Conservation (phyloP, 64 coral and sea anemone species). For the Actinia tenebrosa region DNA sequence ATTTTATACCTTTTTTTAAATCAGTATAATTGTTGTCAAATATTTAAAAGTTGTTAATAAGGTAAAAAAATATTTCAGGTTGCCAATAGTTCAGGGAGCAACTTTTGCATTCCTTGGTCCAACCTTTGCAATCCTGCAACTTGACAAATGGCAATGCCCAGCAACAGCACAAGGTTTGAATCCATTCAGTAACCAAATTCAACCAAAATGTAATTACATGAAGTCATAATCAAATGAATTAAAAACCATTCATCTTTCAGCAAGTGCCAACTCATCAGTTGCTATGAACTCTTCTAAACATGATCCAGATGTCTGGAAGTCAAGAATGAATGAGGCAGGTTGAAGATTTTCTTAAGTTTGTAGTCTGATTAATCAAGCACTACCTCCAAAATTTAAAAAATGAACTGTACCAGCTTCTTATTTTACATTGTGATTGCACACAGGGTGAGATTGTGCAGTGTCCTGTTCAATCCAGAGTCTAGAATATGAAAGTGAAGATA, state of each 20-base stretch:
- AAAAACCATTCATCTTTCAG: background rate
- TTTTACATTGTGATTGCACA: no score
- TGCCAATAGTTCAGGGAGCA: constrained; percentile 80
- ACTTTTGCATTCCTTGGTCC: constrained; percentile 84
- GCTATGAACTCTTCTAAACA: background rate
- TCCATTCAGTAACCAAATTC: background rate
- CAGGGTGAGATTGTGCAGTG: no score
- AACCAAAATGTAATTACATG: background rate
- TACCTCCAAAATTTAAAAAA: no score
- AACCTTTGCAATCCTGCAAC: constrained; percentile 66
- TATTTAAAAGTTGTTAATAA: background rate
- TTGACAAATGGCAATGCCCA: constrained; percentile 77
- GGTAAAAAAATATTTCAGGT: constrained; percentile 7
- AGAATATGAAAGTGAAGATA: no score
- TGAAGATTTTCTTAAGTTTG: background rate
- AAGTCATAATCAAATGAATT: no score
- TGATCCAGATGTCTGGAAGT: constrained; percentile 29
- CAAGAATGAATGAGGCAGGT: constrained; percentile 45
- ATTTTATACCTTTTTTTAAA: no score
- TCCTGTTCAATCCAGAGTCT: no score
- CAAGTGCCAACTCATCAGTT: background rate
- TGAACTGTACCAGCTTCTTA: no score
- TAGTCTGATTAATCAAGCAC: no score
- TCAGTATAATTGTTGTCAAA: no score
- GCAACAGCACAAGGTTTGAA: background rate